Conservation (phyloP, 2,888 invertebrate genomes). For the Campopleginae sp. region DNA sequence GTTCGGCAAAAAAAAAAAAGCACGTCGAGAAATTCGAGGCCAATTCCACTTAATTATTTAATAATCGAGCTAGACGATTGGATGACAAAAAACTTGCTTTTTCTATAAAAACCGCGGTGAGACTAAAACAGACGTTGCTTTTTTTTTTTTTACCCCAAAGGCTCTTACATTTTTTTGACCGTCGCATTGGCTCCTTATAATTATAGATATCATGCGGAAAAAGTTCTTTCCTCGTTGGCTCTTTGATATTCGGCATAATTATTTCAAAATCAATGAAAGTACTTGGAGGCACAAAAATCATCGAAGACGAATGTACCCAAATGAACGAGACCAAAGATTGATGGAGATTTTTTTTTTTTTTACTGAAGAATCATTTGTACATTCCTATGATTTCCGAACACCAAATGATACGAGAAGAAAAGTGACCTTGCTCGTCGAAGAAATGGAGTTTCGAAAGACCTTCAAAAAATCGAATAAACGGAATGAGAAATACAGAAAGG, state of each 20-base stretch:
- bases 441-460: background rate
- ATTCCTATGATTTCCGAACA: background rate
- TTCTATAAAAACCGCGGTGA: background rate
- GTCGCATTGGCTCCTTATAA: background rate
- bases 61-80: slow-evolving; percentile 16
- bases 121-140: background rate
- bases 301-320: background rate
- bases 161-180: background rate
- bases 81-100: slow-evolving; percentile 8
- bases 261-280: background rate
- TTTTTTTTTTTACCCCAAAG: background rate
- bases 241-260: background rate
- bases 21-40: slow-evolving; percentile 8
- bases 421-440: background rate
- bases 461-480: slow-evolving; percentile 9
- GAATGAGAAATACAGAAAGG: background rate
- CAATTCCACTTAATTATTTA: slow-evolving; percentile 25
- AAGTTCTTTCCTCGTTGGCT: background rate
- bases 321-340: background rate
- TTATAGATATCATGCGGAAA: background rate
- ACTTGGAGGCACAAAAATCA: background rate
- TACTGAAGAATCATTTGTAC: background rate
- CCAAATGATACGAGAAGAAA: background rate
- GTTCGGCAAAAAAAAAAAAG: background rate
- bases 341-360: background rate